Evolutionary conservation across 2,888 invertebrate genomes (phyloP), one percentile per base, ranked within the genome.

Genomic region (Platerodrilus igneus): DNA sequence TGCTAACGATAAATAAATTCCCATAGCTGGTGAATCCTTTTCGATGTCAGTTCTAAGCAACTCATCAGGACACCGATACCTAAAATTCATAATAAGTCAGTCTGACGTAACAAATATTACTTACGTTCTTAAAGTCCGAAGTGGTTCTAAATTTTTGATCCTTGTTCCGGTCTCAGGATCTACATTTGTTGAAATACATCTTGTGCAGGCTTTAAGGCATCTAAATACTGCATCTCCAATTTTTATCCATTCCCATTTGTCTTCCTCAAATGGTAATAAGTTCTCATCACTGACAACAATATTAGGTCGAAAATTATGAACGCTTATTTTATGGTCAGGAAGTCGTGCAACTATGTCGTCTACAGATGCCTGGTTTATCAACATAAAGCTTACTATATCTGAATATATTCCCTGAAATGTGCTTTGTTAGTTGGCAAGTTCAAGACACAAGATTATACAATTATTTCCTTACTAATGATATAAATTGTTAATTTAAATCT

Each of bases 161-260:
- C 67, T 64, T 3, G 57, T 45, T 0, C 69, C 76, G 11, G 67
- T 72, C 17, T 70, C 64, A 8, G 72, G 74, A 57, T 76, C 62
- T n/a, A 77, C 62, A 2, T 66, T 65, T 1, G 60, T 63, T 31
- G 64, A 48, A 17, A 59, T 50, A 41, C 67, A 78, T 70, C 78
- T 72, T 2, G 74, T 67, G 50, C 77, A 77, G 1, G 72, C 72
- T 55, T 74, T 76, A 9, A 75, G 66, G 47, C 72, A 71, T 46
- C 73, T 64, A 22, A 78, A 64, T 7, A 67, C 69, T 1, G 55
- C 53, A 19, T 70, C 64, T 0, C 78, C 78, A 13, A 79, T 72
- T 56, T 69, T 73, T 11, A 78, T 63, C 70, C 75, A 77, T 10
- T 71, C 67, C 77, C 77, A 78, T 10, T 62, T 52, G 41, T 78